phyloP scores from a whole-genome alignment of 2,113 vertebrate species.

The Chloropsis cyanopogon region DNA sequence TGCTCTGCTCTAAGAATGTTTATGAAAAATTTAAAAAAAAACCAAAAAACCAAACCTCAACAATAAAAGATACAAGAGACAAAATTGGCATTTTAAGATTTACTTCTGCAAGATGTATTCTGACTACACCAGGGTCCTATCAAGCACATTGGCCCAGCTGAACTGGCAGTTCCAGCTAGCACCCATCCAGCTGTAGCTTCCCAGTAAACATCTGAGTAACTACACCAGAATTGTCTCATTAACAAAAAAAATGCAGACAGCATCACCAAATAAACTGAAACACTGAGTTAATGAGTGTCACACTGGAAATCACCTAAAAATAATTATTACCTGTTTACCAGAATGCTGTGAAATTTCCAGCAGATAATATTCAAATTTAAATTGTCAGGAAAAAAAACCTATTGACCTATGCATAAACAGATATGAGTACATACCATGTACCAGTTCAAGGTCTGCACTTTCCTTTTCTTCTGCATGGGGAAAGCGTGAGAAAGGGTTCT shows the following conservation, averaged over 20 bases:
- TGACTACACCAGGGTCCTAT: neutral
- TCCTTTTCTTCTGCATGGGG: conserved; percentile 42
- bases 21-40: neutral
- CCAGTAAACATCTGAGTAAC: neutral
- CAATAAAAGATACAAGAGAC: neutral
- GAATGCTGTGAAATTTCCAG: conserved; percentile 56
- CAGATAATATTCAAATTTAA: conserved; percentile 46
- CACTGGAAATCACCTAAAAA: conserved; percentile 53
- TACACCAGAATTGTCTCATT: neutral
- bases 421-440: neutral
- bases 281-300: conserved; percentile 20
- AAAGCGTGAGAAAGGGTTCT: conserved; percentile 37
- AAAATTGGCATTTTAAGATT: neutral
- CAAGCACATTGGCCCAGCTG: rapidly evolving
- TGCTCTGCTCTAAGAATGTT: neutral
- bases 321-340: conserved; percentile 60
- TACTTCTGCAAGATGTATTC: neutral
- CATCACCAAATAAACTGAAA: neutral
- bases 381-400: neutral
- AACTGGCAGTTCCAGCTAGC: neutral
- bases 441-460: neutral
- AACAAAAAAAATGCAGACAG: neutral
- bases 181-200: neutral
- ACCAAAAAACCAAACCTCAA: rapidly evolving
- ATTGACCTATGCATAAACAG: neutral